Percentiles rank a stretch among this genome's conserved stretches.
Conservation (phyloP, 2,888 invertebrate species). For the Ophion ventricosus region DNA sequence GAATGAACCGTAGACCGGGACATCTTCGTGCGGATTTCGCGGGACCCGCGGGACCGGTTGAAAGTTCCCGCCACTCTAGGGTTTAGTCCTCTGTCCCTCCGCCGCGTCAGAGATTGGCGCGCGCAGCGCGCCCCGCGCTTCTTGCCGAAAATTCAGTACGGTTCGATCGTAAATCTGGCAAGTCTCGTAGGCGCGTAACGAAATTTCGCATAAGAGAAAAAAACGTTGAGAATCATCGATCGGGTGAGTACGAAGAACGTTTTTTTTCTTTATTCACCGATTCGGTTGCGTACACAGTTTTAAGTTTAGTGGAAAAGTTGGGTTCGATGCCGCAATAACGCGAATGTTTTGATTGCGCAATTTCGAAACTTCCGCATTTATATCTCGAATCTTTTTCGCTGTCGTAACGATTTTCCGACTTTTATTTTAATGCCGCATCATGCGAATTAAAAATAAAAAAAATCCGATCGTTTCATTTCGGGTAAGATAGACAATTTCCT, state of each 20-base stretch:
- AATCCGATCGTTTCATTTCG: background rate
- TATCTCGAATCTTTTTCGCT: background rate
- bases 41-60: background rate
- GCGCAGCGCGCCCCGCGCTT: no score
- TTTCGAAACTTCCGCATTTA: background rate
- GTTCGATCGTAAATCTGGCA: no score
- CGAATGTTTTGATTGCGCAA: background rate
- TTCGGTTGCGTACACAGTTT: slow-evolving; percentile 39
- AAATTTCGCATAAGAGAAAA: slow-evolving; percentile 1
- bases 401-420: background rate
- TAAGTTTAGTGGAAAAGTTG: slow-evolving; percentile 37
- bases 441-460: background rate
- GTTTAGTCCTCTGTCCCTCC: no score
- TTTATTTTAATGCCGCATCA: background rate
- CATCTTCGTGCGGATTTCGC: background rate
- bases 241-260: slow-evolving; percentile 3
- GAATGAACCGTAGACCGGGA: background rate
- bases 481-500: background rate
- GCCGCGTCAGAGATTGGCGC: no score
- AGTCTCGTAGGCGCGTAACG: background rate
- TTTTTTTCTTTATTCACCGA: slow-evolving; percentile 36
- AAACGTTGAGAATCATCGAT: background rate
- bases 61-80: background rate
- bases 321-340: background rate
- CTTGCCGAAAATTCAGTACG: no score